Evolutionary conservation across 2,797 vertebrate genomes (phyloP).

Genomic region (Eulemur mongoz): DNA sequence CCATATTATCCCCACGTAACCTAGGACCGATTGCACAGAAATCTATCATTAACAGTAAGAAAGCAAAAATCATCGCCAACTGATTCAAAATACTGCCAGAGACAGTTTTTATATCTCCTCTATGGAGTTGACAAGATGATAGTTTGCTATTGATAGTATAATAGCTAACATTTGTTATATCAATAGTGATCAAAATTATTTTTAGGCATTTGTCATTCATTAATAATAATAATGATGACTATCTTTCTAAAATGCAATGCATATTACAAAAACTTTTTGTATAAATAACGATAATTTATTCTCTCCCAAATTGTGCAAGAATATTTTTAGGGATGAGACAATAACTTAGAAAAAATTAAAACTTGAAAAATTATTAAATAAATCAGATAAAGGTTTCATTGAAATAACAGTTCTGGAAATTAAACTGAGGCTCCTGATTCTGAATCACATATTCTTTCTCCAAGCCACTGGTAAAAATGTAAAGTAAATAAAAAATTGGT

Average conservation of each 20-base stretch:
- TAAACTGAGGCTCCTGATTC: background rate
- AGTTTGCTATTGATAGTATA: background rate
- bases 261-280: background rate
- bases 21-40: background rate
- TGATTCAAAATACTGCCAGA: background rate
- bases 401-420: background rate
- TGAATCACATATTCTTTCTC: background rate
- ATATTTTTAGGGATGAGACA: background rate
- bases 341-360: background rate
- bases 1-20: background rate
- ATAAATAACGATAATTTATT: background rate
- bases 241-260: background rate
- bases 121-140: background rate
- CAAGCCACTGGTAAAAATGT: background rate
- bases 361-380: background rate
- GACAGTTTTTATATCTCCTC: background rate
- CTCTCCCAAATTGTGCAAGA: background rate
- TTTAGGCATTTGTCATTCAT: background rate
- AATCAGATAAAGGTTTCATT: background rate
- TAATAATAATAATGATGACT: background rate
- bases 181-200: background rate
- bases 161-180: background rate
- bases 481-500: background rate
- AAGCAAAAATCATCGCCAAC: background rate
- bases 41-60: background rate